A percentile compares a stretch with the other conserved stretches of the same genome.
Evolutionary conservation across 1,140 invertebrate genomes (phyloP).

Genomic region (Dendrolimus kikuchii): DNA sequence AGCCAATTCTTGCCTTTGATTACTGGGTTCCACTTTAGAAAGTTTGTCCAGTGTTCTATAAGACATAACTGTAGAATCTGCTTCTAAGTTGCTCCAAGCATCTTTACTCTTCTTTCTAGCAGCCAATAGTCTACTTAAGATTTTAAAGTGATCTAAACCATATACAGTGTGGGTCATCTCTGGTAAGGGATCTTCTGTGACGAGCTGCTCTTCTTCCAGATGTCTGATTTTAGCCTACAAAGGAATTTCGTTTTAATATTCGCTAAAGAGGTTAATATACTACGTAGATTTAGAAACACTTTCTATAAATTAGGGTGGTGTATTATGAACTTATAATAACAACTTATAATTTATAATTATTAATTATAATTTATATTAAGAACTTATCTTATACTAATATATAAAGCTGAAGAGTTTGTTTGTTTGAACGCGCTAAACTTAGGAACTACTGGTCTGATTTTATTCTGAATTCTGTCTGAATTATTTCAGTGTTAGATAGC

Average conservation of each 20-base stretch:
- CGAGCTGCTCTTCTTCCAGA: slow-evolving; percentile 42
- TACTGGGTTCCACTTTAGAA: slow-evolving; percentile 22
- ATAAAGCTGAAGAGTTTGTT: too few relatives aligned
- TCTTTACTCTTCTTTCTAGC: slow-evolving; percentile 68
- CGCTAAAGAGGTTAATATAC: too few relatives aligned
- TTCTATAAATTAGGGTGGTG: too few relatives aligned
- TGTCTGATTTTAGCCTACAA: slow-evolving; percentile 65
- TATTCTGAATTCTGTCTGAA: too few relatives aligned
- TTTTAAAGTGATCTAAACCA: slow-evolving; percentile 77
- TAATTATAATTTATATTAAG: too few relatives aligned
- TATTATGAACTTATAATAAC: too few relatives aligned
- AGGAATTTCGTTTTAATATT: slow-evolving; percentile 6
- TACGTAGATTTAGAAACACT: too few relatives aligned
- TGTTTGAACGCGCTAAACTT: too few relatives aligned
- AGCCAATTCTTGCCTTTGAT: slow-evolving; percentile 46
- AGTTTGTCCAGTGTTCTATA: slow-evolving; percentile 27
- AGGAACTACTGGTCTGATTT: too few relatives aligned
- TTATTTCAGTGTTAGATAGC: too few relatives aligned
- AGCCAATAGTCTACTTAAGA: slow-evolving; percentile 73
- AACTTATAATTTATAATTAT: too few relatives aligned
- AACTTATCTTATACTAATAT: too few relatives aligned
- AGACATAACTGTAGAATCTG: slow-evolving; percentile 33
- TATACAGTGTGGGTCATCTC: slow-evolving; percentile 82
- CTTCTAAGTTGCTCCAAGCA: slow-evolving; percentile 59
- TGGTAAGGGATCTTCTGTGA: slow-evolving; percentile 58